phyloP scores from a whole-genome alignment of 2,113 vertebrate species.

The Galemys pyrenaicus region DNA sequence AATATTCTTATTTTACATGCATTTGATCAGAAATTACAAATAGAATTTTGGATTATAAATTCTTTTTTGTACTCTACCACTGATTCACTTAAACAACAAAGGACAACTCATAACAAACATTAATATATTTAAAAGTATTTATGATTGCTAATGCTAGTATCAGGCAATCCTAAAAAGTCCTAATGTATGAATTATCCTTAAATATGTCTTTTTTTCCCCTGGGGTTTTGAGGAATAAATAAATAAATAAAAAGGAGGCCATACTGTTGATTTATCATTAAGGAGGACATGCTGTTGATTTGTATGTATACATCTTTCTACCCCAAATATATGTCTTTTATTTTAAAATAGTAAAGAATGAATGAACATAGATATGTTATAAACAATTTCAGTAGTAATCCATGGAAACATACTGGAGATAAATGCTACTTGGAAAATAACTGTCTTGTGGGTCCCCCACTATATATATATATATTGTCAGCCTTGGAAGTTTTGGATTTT shows the following conservation, averaged over 20 bases:
- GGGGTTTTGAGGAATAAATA: background rate
- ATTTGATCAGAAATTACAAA: background rate
- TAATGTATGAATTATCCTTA: background rate
- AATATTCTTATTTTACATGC: background rate
- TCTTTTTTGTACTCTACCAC: background rate
- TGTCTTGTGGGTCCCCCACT: background rate
- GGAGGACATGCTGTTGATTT: background rate
- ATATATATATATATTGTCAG: background rate
- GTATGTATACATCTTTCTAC: background rate
- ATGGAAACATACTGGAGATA: background rate
- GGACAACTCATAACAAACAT: background rate
- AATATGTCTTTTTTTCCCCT: background rate
- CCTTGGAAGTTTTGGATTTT: background rate
- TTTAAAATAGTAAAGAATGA: conserved; percentile 7
- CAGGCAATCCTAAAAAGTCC: background rate
- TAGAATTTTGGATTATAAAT: background rate
- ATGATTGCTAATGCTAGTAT: background rate
- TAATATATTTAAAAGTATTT: background rate
- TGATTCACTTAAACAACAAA: conserved; percentile 5
- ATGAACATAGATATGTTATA: background rate
- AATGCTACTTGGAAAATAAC: background rate
- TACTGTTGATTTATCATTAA: background rate
- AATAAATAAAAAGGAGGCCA: too few relatives aligned
- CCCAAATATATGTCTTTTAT: background rate
- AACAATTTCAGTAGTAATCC: background rate